phyloP scores from a whole-genome alignment of 2,113 vertebrate genomes.

The Haliaeetus leucogaster region DNA sequence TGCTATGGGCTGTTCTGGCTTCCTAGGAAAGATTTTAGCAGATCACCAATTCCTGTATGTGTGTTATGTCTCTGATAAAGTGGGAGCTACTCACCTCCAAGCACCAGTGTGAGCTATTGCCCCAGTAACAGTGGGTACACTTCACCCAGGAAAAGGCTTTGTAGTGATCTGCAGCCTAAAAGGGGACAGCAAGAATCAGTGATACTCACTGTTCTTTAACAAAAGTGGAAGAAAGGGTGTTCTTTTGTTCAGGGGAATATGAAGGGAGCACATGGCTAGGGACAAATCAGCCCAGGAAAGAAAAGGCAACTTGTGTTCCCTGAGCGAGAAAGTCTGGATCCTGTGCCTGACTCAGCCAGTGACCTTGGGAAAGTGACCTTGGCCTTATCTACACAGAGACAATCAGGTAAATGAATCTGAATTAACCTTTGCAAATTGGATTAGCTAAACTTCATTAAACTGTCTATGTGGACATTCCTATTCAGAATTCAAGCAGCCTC shows the following conservation, averaged over 20 bases:
- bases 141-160: not conserved
- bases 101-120: not conserved
- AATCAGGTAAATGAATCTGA: slow-evolving; percentile 50
- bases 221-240: not conserved
- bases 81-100: not conserved
- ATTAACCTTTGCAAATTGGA: slow-evolving; percentile 60
- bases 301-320: not conserved
- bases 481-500: slow-evolving; percentile 38
- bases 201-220: not conserved
- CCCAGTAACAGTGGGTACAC: not conserved
- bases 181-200: not conserved
- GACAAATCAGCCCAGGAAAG: not conserved
- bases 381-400: slow-evolving; percentile 38
- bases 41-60: rapidly evolving
- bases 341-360: not conserved
- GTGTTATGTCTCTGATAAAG: not conserved
- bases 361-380: slow-evolving; percentile 24
- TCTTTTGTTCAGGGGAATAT: not conserved
- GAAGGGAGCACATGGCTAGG: not conserved
- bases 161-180: not conserved
- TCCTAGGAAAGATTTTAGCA: not conserved
- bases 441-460: slow-evolving; percentile 60
- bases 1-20: not conserved
- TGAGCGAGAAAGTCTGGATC: not conserved
- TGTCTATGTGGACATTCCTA: slow-evolving; percentile 33